phyloP scores from a whole-genome alignment of 2,113 vertebrate genomes.

The Microcebus griseorufus region DNA sequence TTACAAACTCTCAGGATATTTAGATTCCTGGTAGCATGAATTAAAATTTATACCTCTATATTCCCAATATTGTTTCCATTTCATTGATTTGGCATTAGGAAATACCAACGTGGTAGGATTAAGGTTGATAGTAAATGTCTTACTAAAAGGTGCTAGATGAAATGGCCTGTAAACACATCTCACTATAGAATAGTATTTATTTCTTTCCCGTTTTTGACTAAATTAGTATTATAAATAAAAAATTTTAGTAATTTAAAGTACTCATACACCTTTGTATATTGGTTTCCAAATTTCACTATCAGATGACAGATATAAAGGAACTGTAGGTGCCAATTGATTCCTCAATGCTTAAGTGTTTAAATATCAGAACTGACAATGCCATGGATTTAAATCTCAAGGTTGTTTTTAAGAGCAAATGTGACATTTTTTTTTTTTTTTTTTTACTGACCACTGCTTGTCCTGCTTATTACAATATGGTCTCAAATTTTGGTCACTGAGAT shows the following conservation, averaged over 20 bases:
- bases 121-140: neutral
- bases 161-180: neutral
- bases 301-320: neutral
- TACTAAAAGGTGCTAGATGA: neutral
- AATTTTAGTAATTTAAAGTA: neutral
- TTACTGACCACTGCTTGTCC: neutral
- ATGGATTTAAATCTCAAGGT: slow-evolving; percentile 38
- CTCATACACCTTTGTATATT: neutral
- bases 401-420: neutral
- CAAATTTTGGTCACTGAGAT: slow-evolving; percentile 41
- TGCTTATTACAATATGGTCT: slow-evolving; percentile 48
- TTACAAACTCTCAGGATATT: neutral
- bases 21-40: neutral
- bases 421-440: neutral
- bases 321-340: neutral
- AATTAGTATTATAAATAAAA: slow-evolving; percentile 12
- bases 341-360: neutral
- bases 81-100: neutral
- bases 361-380: neutral
- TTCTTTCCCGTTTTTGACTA: neutral
- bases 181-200: neutral
- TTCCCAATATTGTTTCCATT: neutral
- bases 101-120: neutral
- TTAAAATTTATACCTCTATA: neutral
- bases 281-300: neutral